Evolutionary conservation across 2,888 invertebrate genomes (phyloP).

Genomic region (Acrobasis repandana): DNA sequence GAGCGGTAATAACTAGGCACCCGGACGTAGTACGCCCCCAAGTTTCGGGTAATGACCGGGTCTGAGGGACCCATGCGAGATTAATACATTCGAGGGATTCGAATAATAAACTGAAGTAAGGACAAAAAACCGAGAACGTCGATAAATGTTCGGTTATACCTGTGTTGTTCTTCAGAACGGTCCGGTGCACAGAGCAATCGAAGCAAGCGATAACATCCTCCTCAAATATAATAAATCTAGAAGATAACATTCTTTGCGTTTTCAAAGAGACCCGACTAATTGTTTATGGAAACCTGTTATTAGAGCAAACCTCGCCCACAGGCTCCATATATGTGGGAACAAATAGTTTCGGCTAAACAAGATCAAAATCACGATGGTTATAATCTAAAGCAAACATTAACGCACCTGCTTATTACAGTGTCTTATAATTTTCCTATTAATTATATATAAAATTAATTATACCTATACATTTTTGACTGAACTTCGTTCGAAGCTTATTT

Average conservation of each 20-base stretch:
- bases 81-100: slow-evolving; percentile 79
- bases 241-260: slow-evolving; percentile 70
- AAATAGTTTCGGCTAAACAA: slow-evolving; percentile 34
- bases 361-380: slow-evolving; percentile 15
- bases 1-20: slow-evolving; percentile 79
- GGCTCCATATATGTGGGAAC: slow-evolving; percentile 44
- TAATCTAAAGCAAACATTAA: slow-evolving; percentile 40
- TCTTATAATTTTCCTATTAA: neutral
- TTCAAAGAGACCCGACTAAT: slow-evolving; percentile 71
- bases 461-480: too few species aligned
- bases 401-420: neutral
- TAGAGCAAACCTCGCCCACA: slow-evolving; percentile 58
- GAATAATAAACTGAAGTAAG: slow-evolving; percentile 72
- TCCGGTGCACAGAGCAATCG: slow-evolving; percentile 53
- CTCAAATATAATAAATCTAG: slow-evolving; percentile 79
- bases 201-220: slow-evolving; percentile 69
- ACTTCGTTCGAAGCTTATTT: too few species aligned
- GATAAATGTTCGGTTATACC: slow-evolving; percentile 76
- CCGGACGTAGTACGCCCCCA: slow-evolving; percentile 78
- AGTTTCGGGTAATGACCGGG: slow-evolving; percentile 79
- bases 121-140: slow-evolving; percentile 78
- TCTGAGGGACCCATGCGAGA: slow-evolving; percentile 72
- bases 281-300: slow-evolving; percentile 73
- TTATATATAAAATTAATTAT: neutral
- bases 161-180: slow-evolving; percentile 57